Percentiles rank a stretch among this genome's conserved stretches.
These are phyloP conservation scores for Cetoscarus ocellatus DNA, from an alignment of 2,797 vertebrate genomes.

Conservation along the genomic window DNA sequence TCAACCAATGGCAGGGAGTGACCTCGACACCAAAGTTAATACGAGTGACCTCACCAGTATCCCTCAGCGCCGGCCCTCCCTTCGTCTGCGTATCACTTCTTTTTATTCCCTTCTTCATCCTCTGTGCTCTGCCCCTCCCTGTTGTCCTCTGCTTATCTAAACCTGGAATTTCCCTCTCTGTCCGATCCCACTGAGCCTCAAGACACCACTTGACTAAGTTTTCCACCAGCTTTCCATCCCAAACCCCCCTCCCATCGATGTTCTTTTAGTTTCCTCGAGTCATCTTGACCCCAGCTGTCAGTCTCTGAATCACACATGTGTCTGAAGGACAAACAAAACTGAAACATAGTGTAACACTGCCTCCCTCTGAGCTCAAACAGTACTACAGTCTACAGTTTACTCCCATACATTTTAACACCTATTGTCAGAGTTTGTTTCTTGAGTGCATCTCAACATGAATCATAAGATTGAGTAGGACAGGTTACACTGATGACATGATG, in stretches of 20 bases:
- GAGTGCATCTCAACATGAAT: too few species aligned
- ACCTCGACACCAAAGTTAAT: slow-evolving; percentile 29
- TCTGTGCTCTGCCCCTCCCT: not conserved
- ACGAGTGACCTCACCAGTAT: slow-evolving; percentile 22
- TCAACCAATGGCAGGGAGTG: slow-evolving; percentile 6
- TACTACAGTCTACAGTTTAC: not conserved
- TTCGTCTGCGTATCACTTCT: slow-evolving; percentile 14
- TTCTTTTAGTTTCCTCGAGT: slow-evolving; percentile 22
- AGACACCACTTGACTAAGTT: slow-evolving; percentile 7
- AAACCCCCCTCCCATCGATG: not conserved
- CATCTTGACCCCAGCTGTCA: slow-evolving; percentile 47
- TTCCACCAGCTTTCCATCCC: slow-evolving; percentile 9
- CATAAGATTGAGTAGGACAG: too few species aligned
- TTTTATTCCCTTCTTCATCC: slow-evolving; percentile 1
- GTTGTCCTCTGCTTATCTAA: slow-evolving; percentile 35
- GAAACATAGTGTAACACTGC: slow-evolving; percentile 35
- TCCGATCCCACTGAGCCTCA: slow-evolving; percentile 1
- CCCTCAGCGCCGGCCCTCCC: slow-evolving; percentile 4
- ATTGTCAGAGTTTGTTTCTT: too few species aligned
- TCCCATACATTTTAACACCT: too few species aligned
- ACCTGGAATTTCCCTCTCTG: slow-evolving; percentile 45
- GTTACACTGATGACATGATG: too few species aligned
- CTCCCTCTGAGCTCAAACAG: slow-evolving; percentile 56
- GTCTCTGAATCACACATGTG: slow-evolving; percentile 14
- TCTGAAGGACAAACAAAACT: not conserved